Percentiles rank a stretch among this genome's conserved stretches.
phyloP scores from a whole-genome alignment of 2,113 vertebrate species.

The Macquaria australasica region DNA sequence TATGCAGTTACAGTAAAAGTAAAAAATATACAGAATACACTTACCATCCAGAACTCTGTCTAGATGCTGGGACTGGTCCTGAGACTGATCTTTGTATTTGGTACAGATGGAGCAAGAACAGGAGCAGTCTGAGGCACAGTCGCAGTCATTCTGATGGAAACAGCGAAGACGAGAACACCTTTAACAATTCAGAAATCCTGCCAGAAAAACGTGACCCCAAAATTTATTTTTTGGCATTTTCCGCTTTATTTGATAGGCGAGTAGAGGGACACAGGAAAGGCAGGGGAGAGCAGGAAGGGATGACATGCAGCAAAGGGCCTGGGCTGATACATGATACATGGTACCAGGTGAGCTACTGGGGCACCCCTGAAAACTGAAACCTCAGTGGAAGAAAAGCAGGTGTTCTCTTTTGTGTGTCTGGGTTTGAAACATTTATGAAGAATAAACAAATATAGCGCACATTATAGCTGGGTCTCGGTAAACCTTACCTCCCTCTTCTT shows the following conservation, averaged over 20 bases:
- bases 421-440: neutral
- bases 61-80: constrained; percentile 66
- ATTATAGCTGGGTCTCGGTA: neutral
- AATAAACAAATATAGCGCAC: neutral
- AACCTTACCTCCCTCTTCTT: constrained; percentile 81
- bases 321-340: too few species aligned
- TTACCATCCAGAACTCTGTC: constrained; percentile 92
- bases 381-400: neutral
- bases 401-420: neutral
- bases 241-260: too few species aligned
- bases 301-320: too few species aligned
- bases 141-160: constrained; percentile 84
- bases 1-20: neutral
- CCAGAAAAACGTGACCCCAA: neutral
- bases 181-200: constrained; percentile 10
- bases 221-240: neutral
- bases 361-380: neutral
- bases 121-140: constrained; percentile 89
- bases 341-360: too few species aligned
- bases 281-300: too few species aligned
- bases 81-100: constrained; percentile 79
- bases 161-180: neutral
- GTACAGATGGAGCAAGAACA: constrained; percentile 90
- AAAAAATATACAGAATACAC: constrained; percentile 13
- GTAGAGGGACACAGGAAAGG: too few species aligned